These are phyloP conservation scores for Apotomis turbidana DNA, from an alignment of 2,888 invertebrate genomes.

Conservation along the genomic window DNA sequence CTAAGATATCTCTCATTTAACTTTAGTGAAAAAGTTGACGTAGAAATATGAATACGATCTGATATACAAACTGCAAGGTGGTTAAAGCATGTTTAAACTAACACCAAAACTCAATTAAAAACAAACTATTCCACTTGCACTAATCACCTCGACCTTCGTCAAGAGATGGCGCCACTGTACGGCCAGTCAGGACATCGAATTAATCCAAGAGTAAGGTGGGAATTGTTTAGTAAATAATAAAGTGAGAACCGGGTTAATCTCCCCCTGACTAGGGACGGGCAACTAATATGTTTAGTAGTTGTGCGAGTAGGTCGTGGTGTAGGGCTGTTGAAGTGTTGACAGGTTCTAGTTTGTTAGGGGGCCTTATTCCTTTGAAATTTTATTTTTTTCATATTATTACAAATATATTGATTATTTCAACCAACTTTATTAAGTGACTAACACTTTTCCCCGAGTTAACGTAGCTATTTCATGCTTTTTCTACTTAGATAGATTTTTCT, in stretches of 20 bases:
- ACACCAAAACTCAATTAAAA: conserved; percentile 22
- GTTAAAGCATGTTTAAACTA: not conserved
- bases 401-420: no score
- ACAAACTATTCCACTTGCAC: conserved; percentile 13
- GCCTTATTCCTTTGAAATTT: no score
- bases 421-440: no score
- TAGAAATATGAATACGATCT: no score
- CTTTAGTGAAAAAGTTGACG: no score
- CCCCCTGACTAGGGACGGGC: conserved; percentile 14
- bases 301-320: not conserved
- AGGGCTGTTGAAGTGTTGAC: not conserved
- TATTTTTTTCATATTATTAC: no score
- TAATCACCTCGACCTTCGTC: conserved; percentile 34
- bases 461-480: no score
- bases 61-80: not conserved
- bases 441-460: no score
- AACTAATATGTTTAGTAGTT: not conserved
- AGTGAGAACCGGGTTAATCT: conserved; percentile 31
- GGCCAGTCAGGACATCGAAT: conserved; percentile 27
- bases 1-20: no score
- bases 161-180: conserved; percentile 32
- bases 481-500: no score
- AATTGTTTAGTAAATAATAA: conserved; percentile 39
- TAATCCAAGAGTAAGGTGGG: conserved; percentile 26
- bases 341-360: not conserved